phyloP scores from a whole-genome alignment of 2,797 vertebrate genomes.

The Orientallactaga sibirica region DNA sequence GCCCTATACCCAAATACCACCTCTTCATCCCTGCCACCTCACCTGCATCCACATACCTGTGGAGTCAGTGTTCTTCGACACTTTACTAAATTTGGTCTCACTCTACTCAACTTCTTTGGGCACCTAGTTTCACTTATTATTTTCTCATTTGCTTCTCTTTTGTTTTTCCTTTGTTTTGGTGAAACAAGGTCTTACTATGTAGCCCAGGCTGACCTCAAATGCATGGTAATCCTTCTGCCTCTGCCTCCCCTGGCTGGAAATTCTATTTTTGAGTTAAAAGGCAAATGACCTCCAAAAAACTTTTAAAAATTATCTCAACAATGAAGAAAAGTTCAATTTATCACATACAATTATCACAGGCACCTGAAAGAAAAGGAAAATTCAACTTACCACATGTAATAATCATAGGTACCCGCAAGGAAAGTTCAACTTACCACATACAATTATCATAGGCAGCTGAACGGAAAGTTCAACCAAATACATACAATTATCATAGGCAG shows the following conservation, averaged over 20 bases:
- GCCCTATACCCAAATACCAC: no score
- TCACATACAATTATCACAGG: not conserved
- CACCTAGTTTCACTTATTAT: not conserved
- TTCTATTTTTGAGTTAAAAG: slow-evolving; percentile 48
- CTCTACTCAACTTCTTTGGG: not conserved
- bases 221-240: not conserved
- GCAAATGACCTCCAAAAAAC: not conserved
- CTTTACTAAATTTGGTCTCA: no score
- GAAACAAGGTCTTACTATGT: not conserved
- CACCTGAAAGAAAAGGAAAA: not conserved
- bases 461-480: not conserved
- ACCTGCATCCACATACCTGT: no score
- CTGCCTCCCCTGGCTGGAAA: not conserved
- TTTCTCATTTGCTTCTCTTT: not conserved
- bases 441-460: not conserved
- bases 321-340: not conserved
- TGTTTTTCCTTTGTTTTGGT: not conserved
- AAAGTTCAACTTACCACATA: no score
- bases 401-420: no score
- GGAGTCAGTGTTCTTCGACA: no score
- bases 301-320: slow-evolving; percentile 36
- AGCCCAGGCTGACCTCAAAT: not conserved
- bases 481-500: not conserved
- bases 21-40: no score
- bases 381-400: no score